These are phyloP conservation scores for Neodon shergylaensis DNA, from an alignment of 2,113 vertebrate genomes.

Conservation along the genomic window DNA sequence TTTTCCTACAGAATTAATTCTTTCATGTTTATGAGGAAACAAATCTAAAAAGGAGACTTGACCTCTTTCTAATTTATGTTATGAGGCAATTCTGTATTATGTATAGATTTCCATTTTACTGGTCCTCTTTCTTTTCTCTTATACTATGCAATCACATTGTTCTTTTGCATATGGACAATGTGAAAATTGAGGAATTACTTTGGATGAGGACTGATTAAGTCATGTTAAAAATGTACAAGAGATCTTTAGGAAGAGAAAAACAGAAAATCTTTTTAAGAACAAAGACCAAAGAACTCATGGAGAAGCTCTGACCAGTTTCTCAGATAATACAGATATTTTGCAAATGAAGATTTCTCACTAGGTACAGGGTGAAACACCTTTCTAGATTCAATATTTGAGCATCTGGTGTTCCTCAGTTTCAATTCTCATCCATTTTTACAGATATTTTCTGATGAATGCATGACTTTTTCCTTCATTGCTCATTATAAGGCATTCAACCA, in stretches of 20 bases:
- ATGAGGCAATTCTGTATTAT: background rate
- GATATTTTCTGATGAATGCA: slow-evolving; percentile 62
- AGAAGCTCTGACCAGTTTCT: background rate
- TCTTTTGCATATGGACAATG: background rate
- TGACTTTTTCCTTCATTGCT: slow-evolving; percentile 64
- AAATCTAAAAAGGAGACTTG: background rate
- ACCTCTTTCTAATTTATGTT: background rate
- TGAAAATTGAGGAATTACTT: slow-evolving; percentile 19
- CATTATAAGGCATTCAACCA: slow-evolving; percentile 40
- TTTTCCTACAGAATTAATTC: background rate
- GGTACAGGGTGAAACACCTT: slow-evolving; percentile 55
- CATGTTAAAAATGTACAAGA: slow-evolving; percentile 49
- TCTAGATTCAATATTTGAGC: slow-evolving; percentile 63
- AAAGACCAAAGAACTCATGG: slow-evolving; percentile 52
- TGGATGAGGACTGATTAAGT: background rate
- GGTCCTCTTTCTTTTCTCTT: background rate
- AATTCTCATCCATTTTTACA: slow-evolving; percentile 76
- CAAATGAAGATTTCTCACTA: slow-evolving; percentile 65
- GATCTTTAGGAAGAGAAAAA: slow-evolving; percentile 67
- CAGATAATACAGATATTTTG: background rate
- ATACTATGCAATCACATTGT: background rate
- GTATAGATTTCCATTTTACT: background rate
- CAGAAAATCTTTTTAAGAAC: slow-evolving; percentile 33
- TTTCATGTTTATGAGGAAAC: background rate
- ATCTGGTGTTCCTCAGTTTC: slow-evolving; percentile 68